A percentile compares a stretch with the other conserved stretches of the same genome.
These are phyloP conservation scores for Turritopsis rubra DNA, from an alignment of 30 jellyfish, hydroid and myxozoan species.

Conservation along the genomic window DNA sequence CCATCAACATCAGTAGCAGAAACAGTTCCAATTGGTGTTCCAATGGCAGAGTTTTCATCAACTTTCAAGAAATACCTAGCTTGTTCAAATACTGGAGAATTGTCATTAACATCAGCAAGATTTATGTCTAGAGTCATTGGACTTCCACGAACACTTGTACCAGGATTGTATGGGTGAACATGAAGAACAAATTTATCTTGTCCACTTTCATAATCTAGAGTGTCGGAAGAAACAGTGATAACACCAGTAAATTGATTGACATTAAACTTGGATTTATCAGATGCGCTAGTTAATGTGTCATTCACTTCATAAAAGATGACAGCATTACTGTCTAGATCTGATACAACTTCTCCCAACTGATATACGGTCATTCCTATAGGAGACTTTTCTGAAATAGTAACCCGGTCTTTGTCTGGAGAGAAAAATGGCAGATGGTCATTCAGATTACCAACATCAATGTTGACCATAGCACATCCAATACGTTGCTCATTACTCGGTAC, in stretches of 20 bases:
- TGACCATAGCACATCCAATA: conserved; percentile 29
- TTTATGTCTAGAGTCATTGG: background rate
- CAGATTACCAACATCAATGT: conserved; percentile 37
- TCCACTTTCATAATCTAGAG: conserved; percentile 48
- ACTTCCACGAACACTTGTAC: background rate
- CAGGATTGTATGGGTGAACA: background rate
- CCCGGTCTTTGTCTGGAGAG: conserved; percentile 15
- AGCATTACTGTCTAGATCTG: conserved; percentile 35
- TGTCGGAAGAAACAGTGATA: conserved; percentile 22
- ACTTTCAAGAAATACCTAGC: background rate
- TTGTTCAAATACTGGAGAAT: conserved; percentile 44
- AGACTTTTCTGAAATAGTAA: conserved; percentile 35
- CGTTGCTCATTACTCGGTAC: conserved; percentile 4
- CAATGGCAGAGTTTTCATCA: background rate
- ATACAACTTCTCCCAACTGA: background rate
- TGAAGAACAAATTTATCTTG: background rate
- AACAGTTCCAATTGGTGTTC: background rate
- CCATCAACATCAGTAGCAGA: conserved; percentile 19
- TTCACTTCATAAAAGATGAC: background rate
- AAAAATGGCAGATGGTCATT: conserved; percentile 73
- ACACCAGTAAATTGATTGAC: conserved; percentile 24
- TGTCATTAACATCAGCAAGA: conserved; percentile 71
- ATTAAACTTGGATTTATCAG: conserved; percentile 25
- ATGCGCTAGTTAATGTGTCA: background rate
- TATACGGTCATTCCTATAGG: background rate